Conservation (phyloP, 2,113 vertebrate species). For the Girardinichthys multiradiatus region DNA sequence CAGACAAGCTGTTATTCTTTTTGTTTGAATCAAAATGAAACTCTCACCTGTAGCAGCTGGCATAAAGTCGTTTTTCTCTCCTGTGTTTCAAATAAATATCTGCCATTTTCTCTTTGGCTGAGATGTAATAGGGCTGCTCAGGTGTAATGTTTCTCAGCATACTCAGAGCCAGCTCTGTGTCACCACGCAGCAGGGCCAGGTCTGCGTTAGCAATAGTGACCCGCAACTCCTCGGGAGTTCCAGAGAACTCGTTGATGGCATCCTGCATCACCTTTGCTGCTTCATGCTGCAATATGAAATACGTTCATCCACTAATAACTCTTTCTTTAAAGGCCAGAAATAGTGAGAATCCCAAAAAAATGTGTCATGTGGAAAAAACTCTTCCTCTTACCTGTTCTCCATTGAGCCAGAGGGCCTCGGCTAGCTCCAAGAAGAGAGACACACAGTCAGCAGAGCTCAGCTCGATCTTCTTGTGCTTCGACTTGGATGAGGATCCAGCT, state of each 20-base stretch:
- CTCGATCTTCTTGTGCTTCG: slow-evolving; percentile 82
- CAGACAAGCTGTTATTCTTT: not conserved
- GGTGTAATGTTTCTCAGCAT: slow-evolving; percentile 90
- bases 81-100: slow-evolving; percentile 91
- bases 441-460: slow-evolving; percentile 85
- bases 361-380: not conserved
- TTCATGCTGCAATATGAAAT: slow-evolving; percentile 86
- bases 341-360: not conserved
- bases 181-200: slow-evolving; percentile 88
- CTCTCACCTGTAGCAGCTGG: slow-evolving; percentile 91
- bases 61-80: slow-evolving; percentile 93
- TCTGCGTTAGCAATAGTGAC: slow-evolving; percentile 93
- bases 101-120: slow-evolving; percentile 97
- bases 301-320: not conserved
- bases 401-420: slow-evolving; percentile 90
- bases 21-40: not conserved
- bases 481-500: slow-evolving; percentile 80
- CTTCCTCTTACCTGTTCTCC: slow-evolving; percentile 86
- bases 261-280: slow-evolving; percentile 96
- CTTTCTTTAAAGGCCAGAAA: not conserved
- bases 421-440: slow-evolving; percentile 92
- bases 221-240: slow-evolving; percentile 91
- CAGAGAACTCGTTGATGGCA: slow-evolving; percentile 94
- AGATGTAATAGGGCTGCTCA: slow-evolving; percentile 93
- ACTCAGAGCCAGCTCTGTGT: slow-evolving; percentile 89